These are phyloP conservation scores for Onychomys arenicola DNA, from an alignment of 2,797 vertebrate species.

Conservation along the genomic window DNA sequence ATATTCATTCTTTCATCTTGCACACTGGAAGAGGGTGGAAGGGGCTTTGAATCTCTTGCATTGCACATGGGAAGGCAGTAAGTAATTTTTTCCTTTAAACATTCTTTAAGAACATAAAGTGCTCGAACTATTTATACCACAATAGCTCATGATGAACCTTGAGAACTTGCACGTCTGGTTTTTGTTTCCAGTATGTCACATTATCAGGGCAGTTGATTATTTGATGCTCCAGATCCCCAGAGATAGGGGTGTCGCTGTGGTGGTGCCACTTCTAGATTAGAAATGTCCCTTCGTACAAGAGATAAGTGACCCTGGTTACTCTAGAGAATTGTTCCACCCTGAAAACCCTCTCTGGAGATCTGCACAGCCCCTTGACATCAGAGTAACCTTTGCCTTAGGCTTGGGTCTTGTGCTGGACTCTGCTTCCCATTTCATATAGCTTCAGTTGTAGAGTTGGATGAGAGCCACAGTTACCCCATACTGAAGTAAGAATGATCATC, in stretches of 20 bases:
- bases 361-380: not conserved
- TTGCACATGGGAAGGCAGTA: constrained; percentile 99
- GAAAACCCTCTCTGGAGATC: not conserved
- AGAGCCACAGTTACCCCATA: not conserved
- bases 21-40: constrained; percentile 99
- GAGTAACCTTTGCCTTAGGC: not conserved
- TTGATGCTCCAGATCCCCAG: not conserved
- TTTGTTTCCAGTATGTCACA: constrained; percentile 27
- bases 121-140: constrained; percentile 51
- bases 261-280: not conserved
- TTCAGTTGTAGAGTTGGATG: not conserved
- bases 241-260: not conserved
- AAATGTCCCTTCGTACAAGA: not conserved
- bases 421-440: not conserved
- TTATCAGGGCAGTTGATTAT: not conserved
- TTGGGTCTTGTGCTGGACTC: not conserved
- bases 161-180: constrained; percentile 17
- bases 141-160: constrained; percentile 47
- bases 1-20: constrained; percentile 98
- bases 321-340: not conserved
- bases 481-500: not conserved
- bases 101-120: constrained; percentile 47
- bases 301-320: not conserved
- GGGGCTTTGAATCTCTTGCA: constrained; percentile 98
- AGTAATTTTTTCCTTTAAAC: constrained; percentile 89